phyloP scores from a whole-genome alignment of 2,888 invertebrate genomes.

The Agrotis exclamationis region DNA sequence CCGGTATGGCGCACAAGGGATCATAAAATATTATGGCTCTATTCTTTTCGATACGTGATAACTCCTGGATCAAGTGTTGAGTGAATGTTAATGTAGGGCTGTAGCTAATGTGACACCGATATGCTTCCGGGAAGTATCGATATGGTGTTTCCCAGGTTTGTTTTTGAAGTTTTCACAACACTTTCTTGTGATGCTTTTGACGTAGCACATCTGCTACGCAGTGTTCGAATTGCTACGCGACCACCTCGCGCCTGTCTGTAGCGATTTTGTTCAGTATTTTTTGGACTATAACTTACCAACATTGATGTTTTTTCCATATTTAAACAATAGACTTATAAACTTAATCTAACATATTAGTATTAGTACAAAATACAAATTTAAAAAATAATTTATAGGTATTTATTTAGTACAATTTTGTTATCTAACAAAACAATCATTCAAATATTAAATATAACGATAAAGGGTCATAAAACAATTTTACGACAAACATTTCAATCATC shows the following conservation, averaged over 20 bases:
- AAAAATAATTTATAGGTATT: no score
- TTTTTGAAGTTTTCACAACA: constrained; percentile 59
- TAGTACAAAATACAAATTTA: no score
- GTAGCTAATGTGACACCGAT: constrained; percentile 82
- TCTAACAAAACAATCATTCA: neutral
- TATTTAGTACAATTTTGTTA: neutral
- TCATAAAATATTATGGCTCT: constrained; percentile 90
- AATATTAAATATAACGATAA: neutral
- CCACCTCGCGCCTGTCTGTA: neutral
- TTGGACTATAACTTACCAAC: neutral
- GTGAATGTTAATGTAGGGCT: constrained; percentile 89
- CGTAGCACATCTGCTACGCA: constrained; percentile 17
- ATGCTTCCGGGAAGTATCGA: constrained; percentile 86
- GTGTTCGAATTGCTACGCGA: constrained; percentile 20
- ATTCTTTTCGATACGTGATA: constrained; percentile 91
- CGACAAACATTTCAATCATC: constrained; percentile 23
- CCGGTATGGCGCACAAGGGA: constrained; percentile 90
- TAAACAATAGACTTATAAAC: neutral
- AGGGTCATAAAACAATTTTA: constrained; percentile 12
- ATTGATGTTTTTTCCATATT: no score
- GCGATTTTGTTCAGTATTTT: neutral
- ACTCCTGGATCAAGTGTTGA: constrained; percentile 86
- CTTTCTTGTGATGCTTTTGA: constrained; percentile 13
- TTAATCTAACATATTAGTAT: neutral
- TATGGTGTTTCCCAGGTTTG: constrained; percentile 76